phyloP scores from a whole-genome alignment of 2,888 invertebrate species.

The Rotaria macrura region DNA sequence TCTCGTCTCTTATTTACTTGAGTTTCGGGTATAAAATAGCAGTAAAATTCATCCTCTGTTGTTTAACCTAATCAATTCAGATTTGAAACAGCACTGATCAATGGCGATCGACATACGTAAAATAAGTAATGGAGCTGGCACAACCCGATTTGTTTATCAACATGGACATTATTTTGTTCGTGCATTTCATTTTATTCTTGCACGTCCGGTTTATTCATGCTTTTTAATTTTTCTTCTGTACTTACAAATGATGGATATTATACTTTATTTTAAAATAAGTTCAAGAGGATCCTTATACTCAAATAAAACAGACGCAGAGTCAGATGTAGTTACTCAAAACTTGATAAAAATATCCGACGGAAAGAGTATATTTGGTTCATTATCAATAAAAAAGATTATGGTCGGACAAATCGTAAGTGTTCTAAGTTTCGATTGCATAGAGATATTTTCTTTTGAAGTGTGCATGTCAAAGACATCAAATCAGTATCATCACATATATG shows the following conservation, averaged over 20 bases:
- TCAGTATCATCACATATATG: too few species aligned
- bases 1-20: too few species aligned
- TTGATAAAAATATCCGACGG: neutral
- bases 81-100: neutral
- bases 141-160: neutral
- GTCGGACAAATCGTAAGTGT: neutral
- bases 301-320: neutral
- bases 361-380: neutral
- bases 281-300: neutral
- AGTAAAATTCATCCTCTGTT: too few species aligned
- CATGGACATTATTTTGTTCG: neutral
- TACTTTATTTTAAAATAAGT: slow-evolving; percentile 4
- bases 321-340: neutral
- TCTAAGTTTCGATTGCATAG: neutral
- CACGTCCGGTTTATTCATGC: neutral
- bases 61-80: neutral
- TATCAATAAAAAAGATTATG: neutral
- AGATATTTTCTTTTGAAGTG: too few species aligned
- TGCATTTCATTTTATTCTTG: neutral
- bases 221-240: neutral
- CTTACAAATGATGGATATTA: neutral
- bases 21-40: too few species aligned
- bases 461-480: too few species aligned
- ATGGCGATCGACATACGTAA: neutral
- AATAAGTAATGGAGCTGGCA: neutral